phyloP scores from a whole-genome alignment of 1,140 invertebrate species.

The Macrotrachela quadricornifera region DNA sequence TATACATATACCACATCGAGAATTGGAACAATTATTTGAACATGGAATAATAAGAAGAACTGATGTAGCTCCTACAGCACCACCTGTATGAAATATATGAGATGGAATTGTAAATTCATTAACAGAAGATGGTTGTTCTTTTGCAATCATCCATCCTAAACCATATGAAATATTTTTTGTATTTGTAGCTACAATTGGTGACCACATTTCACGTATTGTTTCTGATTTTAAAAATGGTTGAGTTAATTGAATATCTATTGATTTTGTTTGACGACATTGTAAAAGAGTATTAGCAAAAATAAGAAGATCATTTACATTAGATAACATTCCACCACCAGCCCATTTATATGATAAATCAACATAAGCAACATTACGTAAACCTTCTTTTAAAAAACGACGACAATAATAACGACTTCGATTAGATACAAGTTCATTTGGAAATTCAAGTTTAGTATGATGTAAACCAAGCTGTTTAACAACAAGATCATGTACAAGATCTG shows the following conservation, averaged over 20 bases:
- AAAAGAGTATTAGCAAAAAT: constrained; percentile 32
- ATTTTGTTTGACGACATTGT: constrained; percentile 2
- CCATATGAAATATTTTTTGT: constrained; percentile 18
- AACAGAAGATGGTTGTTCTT: constrained; percentile 1
- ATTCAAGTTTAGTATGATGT: background rate
- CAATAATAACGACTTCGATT: background rate
- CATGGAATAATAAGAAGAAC: constrained; percentile 35
- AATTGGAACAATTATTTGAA: no score
- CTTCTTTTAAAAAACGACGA: constrained; percentile 15
- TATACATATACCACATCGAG: no score
- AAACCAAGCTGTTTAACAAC: no score
- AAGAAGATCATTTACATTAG: constrained; percentile 36
- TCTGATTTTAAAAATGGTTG: constrained; percentile 18
- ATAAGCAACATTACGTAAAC: constrained; percentile 37
- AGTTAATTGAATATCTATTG: background rate
- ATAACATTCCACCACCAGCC: constrained; percentile 45
- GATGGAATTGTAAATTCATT: constrained; percentile 19
- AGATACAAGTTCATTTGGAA: background rate
- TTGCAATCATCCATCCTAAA: constrained; percentile 25
- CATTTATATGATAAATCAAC: constrained; percentile 45
- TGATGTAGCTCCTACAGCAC: constrained; percentile 39
- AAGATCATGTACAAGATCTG: no score
- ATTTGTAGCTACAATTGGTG: constrained; percentile 15
- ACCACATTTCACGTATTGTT: constrained; percentile 32
- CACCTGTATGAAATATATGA: constrained; percentile 33